A percentile compares a stretch with the other conserved stretches of the same genome.
Conservation (phyloP, 2,888 invertebrate genomes). For the Catotricha subobsoleta region DNA sequence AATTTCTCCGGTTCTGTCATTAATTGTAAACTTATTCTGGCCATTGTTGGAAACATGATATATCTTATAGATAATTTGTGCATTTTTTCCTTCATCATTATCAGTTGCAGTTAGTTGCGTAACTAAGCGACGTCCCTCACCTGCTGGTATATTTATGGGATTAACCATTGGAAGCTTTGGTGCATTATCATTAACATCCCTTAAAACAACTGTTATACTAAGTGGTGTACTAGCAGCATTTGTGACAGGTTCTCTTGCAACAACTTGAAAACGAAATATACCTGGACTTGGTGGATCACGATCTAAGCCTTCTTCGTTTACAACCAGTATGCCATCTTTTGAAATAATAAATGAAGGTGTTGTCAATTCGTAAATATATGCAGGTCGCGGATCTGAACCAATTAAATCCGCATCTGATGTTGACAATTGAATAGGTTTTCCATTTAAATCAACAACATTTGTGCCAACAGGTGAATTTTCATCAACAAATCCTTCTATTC, state of each 20-base stretch:
- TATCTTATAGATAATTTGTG: constrained; percentile 63
- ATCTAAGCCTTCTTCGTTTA: constrained; percentile 68
- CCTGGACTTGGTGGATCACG: constrained; percentile 73
- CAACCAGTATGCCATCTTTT: constrained; percentile 50
- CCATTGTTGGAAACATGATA: constrained; percentile 86
- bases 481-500: constrained; percentile 59
- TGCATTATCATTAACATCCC: constrained; percentile 76
- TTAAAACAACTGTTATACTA: constrained; percentile 53
- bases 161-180: constrained; percentile 62
- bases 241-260: constrained; percentile 63
- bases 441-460: constrained; percentile 46
- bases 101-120: constrained; percentile 60
- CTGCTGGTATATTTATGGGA: constrained; percentile 67
- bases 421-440: constrained; percentile 48
- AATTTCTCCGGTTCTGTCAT: constrained; percentile 57
- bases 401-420: constrained; percentile 77
- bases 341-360: constrained; percentile 68
- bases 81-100: constrained; percentile 72
- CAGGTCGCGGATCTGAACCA: constrained; percentile 59
- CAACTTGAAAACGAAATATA: constrained; percentile 72
- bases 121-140: constrained; percentile 47
- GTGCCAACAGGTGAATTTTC: constrained; percentile 79
- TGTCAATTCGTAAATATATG: constrained; percentile 68
- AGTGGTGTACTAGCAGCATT: constrained; percentile 68
- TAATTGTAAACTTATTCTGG: constrained; percentile 66